These are phyloP conservation scores for Silurus aristotelis DNA, from an alignment of 2,797 vertebrate genomes.

Conservation along the genomic window DNA sequence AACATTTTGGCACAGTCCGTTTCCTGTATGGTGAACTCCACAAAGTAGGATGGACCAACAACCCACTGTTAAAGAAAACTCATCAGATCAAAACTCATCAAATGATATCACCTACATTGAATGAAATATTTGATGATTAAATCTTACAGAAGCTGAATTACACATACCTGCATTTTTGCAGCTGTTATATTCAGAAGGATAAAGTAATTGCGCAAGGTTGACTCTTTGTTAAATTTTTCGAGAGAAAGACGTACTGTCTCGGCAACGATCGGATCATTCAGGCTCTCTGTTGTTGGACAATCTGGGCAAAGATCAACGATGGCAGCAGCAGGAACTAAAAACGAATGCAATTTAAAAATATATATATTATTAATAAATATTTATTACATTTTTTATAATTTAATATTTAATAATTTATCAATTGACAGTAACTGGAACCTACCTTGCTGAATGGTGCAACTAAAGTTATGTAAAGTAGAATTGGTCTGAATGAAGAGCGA, in stretches of 20 bases:
- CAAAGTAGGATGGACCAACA: constrained; percentile 63
- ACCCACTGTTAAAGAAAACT: constrained; percentile 62
- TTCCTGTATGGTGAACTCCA: constrained; percentile 73
- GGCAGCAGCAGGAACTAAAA: constrained; percentile 61
- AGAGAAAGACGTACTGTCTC: constrained; percentile 67
- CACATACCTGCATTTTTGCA: constrained; percentile 67
- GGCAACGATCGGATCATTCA: constrained; percentile 62
- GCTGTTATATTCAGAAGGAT: constrained; percentile 65
- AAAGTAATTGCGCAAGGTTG: constrained; percentile 61
- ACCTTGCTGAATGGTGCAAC: constrained; percentile 68
- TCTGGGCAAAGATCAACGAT: constrained; percentile 63
- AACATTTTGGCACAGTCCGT: constrained; percentile 64
- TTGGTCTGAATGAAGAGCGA: constrained; percentile 49
- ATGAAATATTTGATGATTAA: not conserved
- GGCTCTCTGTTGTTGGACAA: constrained; percentile 63
- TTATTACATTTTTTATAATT: too few species aligned
- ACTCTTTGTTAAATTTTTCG: constrained; percentile 69
- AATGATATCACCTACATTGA: not conserved
- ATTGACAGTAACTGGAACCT: not conserved
- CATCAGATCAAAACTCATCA: too few species aligned
- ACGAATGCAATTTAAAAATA: constrained; percentile 10
- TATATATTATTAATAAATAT: not conserved
- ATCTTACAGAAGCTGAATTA: not conserved
- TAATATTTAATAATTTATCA: too few species aligned
- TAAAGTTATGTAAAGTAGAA: constrained; percentile 64